phyloP scores from a whole-genome alignment of 92 coral and sea anemone species.

The Epizoanthus illoricatus region DNA sequence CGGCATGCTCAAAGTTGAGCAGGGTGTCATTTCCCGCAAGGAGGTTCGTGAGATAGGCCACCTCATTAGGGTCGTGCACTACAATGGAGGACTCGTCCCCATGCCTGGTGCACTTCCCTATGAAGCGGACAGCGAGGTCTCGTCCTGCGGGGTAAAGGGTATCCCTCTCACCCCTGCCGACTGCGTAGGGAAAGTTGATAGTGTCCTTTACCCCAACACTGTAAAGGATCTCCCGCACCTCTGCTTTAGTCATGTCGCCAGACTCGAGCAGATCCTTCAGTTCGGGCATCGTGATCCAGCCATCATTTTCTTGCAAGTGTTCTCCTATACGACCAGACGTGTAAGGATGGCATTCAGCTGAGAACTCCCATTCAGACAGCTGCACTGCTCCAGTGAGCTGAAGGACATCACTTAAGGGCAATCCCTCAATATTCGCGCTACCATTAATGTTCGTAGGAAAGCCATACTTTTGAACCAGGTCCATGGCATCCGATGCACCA shows the following conservation, averaged over 20 bases:
- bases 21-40: neutral
- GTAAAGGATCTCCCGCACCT: slow-evolving; percentile 28
- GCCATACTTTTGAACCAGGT: slow-evolving; percentile 45
- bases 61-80: slow-evolving; percentile 19
- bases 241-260: slow-evolving; percentile 29
- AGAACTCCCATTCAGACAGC: slow-evolving; percentile 50
- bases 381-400: slow-evolving; percentile 34
- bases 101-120: slow-evolving; percentile 40
- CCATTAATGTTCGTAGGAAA: slow-evolving; percentile 48
- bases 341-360: slow-evolving; percentile 23
- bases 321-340: slow-evolving; percentile 38
- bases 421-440: slow-evolving; percentile 51
- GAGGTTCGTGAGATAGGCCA: slow-evolving; percentile 23
- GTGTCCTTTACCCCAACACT: too few relatives aligned
- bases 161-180: too few relatives aligned
- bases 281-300: slow-evolving; percentile 49
- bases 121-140: slow-evolving; percentile 46
- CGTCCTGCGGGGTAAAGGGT: slow-evolving; percentile 42
- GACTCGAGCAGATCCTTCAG: slow-evolving; percentile 29
- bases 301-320: slow-evolving; percentile 37
- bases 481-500: slow-evolving; percentile 33
- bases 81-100: slow-evolving; percentile 23
- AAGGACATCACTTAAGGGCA: slow-evolving; percentile 50
- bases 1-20: slow-evolving; percentile 13
- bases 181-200: too few relatives aligned